These are phyloP conservation scores for Rhagoletis pomonella DNA, from an alignment of 1,140 invertebrate genomes.

Conservation along the genomic window DNA sequence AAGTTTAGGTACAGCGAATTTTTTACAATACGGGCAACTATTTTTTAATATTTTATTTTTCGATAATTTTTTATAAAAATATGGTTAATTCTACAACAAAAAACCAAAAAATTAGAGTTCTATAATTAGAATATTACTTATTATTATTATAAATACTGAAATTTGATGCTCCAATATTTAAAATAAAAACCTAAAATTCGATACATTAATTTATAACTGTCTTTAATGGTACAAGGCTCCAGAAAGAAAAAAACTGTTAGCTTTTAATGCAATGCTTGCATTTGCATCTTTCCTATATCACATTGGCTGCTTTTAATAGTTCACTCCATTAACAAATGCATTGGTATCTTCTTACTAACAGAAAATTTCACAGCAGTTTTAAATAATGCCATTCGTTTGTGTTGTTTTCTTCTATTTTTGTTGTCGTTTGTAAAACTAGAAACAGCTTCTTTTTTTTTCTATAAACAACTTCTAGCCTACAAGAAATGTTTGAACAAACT, in stretches of 20 bases:
- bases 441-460: neutral
- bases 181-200: neutral
- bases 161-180: neutral
- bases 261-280: neutral
- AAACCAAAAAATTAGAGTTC: too few species aligned
- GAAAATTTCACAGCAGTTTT: neutral
- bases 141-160: too few species aligned
- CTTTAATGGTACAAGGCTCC: neutral
- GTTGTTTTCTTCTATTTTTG: neutral
- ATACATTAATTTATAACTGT: neutral
- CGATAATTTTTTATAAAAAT: too few species aligned
- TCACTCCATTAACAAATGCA: neutral
- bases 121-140: too few species aligned
- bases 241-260: neutral
- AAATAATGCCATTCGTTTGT: neutral
- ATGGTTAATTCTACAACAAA: too few species aligned
- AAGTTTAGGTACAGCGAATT: too few species aligned
- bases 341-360: neutral
- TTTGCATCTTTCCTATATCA: too few species aligned
- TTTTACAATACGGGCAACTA: too few species aligned
- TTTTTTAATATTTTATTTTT: too few species aligned
- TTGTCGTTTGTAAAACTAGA: neutral
- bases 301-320: neutral
- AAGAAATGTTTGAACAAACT: conserved; percentile 31
- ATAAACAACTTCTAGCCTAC: neutral